phyloP scores from a whole-genome alignment of 2,113 vertebrate species.

The Callopanchax toddi region DNA sequence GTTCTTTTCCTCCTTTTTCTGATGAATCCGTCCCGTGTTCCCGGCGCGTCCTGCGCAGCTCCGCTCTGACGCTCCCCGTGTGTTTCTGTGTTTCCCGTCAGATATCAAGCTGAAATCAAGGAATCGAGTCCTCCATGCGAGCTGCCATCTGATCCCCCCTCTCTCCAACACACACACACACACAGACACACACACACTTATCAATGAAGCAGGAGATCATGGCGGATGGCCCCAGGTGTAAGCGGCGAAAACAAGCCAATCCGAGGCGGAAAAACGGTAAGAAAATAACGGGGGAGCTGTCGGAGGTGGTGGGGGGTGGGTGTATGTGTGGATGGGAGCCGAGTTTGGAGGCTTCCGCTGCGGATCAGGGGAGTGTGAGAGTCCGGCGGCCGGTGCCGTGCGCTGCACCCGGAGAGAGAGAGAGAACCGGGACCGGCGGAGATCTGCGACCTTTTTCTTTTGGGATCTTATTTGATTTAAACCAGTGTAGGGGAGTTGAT shows the following conservation, averaged over 20 bases:
- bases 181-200: slow-evolving; percentile 79
- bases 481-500: background rate
- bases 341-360: slow-evolving; percentile 38
- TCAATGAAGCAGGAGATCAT: slow-evolving; percentile 99
- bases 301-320: background rate
- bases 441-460: too few relatives aligned
- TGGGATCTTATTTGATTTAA: background rate
- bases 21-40: slow-evolving; percentile 47
- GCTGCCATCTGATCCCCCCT: slow-evolving; percentile 92
- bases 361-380: slow-evolving; percentile 41
- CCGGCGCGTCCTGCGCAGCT: slow-evolving; percentile 21
- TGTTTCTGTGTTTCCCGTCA: slow-evolving; percentile 82
- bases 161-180: background rate
- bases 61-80: slow-evolving; percentile 76
- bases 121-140: slow-evolving; percentile 96
- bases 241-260: slow-evolving; percentile 99
- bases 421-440: slow-evolving; percentile 9
- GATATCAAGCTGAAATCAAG: slow-evolving; percentile 89
- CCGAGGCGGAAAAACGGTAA: slow-evolving; percentile 98
- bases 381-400: slow-evolving; percentile 49
- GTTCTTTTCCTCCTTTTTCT: background rate
- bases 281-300: slow-evolving; percentile 57
- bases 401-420: slow-evolving; percentile 46
- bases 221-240: slow-evolving; percentile 99
- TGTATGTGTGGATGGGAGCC: slow-evolving; percentile 35